Conservation (phyloP, 2,888 invertebrate species). For the Venustoraphidia nigricollis region DNA sequence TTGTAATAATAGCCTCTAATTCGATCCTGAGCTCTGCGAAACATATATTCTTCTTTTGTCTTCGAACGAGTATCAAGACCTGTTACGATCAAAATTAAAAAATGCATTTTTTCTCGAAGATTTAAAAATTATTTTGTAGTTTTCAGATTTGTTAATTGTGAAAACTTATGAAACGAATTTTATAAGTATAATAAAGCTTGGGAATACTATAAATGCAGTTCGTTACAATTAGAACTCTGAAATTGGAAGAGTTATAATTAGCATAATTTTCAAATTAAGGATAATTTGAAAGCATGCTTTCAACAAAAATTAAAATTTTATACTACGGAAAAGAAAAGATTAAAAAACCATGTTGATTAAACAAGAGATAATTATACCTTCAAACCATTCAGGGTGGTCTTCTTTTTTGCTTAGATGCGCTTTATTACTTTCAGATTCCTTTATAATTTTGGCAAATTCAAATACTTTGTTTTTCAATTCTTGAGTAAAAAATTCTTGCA, state of each 20-base stretch:
- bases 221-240: too few species aligned
- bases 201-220: too few species aligned
- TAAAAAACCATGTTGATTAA: too few species aligned
- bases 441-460: constrained; percentile 27
- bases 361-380: constrained; percentile 37
- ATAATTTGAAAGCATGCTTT: not conserved
- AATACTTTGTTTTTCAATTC: constrained; percentile 41
- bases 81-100: constrained; percentile 19
- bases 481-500: constrained; percentile 57
- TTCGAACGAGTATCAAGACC: constrained; percentile 46
- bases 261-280: not conserved
- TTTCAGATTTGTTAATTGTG: not conserved
- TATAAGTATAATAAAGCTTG: too few species aligned
- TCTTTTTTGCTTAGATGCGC: constrained; percentile 40
- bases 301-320: not conserved
- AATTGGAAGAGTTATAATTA: not conserved
- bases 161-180: not conserved
- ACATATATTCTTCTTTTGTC: constrained; percentile 74
- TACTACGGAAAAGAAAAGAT: constrained; percentile 4
- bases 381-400: constrained; percentile 69
- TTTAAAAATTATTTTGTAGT: not conserved
- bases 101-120: constrained; percentile 5
- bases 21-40: constrained; percentile 64
- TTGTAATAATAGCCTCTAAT: constrained; percentile 71
- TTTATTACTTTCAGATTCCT: constrained; percentile 37